phyloP scores from a whole-genome alignment of 2,113 vertebrate genomes.

The Vulpes vulpes region DNA sequence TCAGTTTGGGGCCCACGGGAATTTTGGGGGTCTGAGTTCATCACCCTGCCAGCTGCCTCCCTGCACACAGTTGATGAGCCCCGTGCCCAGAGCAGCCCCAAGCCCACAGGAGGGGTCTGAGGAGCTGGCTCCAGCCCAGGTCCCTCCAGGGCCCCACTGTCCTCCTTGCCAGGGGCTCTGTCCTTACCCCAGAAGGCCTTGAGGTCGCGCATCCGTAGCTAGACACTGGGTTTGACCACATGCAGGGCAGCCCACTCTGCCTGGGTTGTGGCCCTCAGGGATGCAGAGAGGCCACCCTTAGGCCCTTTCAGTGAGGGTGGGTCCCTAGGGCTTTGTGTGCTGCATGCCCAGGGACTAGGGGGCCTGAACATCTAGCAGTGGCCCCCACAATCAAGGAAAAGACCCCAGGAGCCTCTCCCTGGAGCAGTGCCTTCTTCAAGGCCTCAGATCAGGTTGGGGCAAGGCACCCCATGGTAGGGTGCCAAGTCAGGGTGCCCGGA shows the following conservation, averaged over 20 bases:
- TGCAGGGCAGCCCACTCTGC: rapidly evolving
- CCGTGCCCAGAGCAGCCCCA: not conserved
- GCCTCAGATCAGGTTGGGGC: not conserved
- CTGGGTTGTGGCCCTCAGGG: not conserved
- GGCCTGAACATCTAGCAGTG: too few species aligned
- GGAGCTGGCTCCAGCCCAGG: not conserved
- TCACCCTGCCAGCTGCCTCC: not conserved
- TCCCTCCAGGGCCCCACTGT: not conserved
- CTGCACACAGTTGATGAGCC: rapidly evolving
- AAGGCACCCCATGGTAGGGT: not conserved
- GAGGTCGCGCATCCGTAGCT: rapidly evolving
- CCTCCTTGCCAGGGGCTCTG: not conserved
- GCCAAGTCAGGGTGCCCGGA: not conserved
- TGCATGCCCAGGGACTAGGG: too few species aligned
- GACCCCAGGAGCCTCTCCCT: not conserved
- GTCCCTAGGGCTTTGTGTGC: not conserved
- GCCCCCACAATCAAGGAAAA: not conserved
- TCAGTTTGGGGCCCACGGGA: not conserved
- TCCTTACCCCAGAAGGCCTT: not conserved
- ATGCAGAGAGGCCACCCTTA: not conserved
- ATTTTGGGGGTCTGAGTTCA: not conserved
- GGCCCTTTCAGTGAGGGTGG: not conserved
- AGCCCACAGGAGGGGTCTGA: not conserved
- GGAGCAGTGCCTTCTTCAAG: not conserved
- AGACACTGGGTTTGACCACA: not conserved